phyloP scores from a whole-genome alignment of 2,113 vertebrate species.

The Dicrurus megarhynchus region DNA sequence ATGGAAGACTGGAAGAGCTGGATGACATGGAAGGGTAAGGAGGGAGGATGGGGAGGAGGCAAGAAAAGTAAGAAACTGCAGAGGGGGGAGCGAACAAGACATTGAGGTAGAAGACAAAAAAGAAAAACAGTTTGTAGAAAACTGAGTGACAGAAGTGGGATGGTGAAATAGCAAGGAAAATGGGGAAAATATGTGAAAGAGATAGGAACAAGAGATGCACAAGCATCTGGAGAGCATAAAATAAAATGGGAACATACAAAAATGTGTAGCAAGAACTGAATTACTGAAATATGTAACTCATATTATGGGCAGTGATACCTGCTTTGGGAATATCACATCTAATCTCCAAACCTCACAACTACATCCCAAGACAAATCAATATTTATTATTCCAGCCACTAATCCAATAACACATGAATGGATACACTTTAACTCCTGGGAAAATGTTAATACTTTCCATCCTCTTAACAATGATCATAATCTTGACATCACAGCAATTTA shows the following conservation, averaged over 20 bases:
- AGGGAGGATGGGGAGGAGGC: not conserved
- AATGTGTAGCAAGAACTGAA: not conserved
- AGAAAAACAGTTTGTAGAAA: not conserved
- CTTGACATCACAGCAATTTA: conserved; percentile 10
- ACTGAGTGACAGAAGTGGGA: not conserved
- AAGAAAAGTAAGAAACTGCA: not conserved
- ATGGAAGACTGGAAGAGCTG: not conserved
- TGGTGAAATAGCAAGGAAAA: not conserved
- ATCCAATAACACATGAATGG: not conserved
- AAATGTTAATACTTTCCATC: conserved; percentile 32
- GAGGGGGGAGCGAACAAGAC: not conserved
- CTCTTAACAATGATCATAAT: conserved; percentile 11
- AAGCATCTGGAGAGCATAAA: not conserved
- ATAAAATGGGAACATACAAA: not conserved
- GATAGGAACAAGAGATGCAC: not conserved
- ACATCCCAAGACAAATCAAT: not conserved
- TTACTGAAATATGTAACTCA: not conserved
- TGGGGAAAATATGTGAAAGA: not conserved
- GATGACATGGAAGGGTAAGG: not conserved
- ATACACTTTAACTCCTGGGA: conserved; percentile 4
- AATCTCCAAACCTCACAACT: not conserved
- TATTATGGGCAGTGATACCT: not conserved
- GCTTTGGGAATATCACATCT: not conserved
- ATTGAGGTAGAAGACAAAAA: not conserved
- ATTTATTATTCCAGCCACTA: not conserved